phyloP scores from a whole-genome alignment of 2,797 vertebrate species.

The Crocodylus rhombifer region DNA sequence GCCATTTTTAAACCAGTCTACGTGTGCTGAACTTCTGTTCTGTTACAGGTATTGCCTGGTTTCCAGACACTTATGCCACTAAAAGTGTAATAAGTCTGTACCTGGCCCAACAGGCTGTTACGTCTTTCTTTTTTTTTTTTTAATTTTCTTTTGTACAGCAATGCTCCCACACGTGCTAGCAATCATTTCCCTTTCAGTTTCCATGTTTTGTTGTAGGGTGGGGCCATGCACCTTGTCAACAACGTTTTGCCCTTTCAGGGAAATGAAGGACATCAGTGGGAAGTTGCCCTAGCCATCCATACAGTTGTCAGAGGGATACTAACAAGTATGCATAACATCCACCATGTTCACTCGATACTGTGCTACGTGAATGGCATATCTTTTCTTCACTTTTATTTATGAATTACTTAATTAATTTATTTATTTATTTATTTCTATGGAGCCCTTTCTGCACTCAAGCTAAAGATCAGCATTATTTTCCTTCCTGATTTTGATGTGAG shows the following conservation, averaged over 20 bases:
- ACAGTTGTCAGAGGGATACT: background rate
- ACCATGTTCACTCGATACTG: accelerated
- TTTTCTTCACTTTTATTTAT: background rate
- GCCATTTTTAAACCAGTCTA: no score
- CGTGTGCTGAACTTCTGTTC: no score
- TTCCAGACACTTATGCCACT: no score
- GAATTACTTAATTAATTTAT: no score
- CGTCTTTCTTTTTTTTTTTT: no score
- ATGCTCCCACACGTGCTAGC: background rate
- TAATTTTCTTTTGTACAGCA: background rate
- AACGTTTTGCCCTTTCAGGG: background rate
- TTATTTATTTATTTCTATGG: background rate
- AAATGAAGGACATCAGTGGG: background rate
- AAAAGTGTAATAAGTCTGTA: no score
- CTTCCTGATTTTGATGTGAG: background rate
- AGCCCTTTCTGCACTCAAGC: background rate
- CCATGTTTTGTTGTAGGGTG: background rate
- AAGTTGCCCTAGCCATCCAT: background rate
- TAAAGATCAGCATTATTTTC: background rate
- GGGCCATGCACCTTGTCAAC: background rate
- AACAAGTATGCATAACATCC: accelerated
- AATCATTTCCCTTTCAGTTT: background rate
- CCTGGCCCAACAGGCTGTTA: no score
- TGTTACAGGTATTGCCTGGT: no score
- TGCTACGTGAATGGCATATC: accelerated